Conservation (phyloP, 2,113 vertebrate species). For the Pelusios castaneus region DNA sequence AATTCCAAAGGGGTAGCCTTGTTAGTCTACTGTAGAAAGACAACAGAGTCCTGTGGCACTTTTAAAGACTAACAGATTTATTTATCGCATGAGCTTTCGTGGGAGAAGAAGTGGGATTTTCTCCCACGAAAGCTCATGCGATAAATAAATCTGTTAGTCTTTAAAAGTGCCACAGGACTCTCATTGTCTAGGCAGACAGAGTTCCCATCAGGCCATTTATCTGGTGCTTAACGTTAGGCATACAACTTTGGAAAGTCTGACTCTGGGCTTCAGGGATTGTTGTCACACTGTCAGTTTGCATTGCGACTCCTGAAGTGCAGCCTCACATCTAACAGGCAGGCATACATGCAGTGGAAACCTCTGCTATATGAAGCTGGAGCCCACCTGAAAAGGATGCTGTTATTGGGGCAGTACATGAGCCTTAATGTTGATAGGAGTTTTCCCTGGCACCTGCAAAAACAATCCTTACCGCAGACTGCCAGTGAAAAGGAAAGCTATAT, state of each 20-base stretch:
- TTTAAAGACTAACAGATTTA: no score
- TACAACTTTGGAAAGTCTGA: neutral
- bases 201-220: neutral
- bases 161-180: no score
- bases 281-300: neutral
- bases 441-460: slow-evolving; percentile 17
- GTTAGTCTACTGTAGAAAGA: no score
- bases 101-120: no score
- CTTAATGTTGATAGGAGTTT: neutral
- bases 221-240: neutral
- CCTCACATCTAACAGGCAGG: fast-evolving
- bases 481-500: neutral
- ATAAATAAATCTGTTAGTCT: no score
- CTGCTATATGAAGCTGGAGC: neutral
- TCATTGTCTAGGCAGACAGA: neutral
- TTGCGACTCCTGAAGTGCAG: neutral
- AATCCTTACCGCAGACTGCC: neutral
- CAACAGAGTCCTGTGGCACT: no score
- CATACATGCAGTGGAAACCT: fast-evolving
- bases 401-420: neutral
- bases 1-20: no score
- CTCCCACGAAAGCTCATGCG: no score
- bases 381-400: fast-evolving
- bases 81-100: no score
- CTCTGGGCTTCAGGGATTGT: neutral